Conservation (phyloP, 2,797 vertebrate genomes). For the Microctenopoma stevenorrisi region DNA sequence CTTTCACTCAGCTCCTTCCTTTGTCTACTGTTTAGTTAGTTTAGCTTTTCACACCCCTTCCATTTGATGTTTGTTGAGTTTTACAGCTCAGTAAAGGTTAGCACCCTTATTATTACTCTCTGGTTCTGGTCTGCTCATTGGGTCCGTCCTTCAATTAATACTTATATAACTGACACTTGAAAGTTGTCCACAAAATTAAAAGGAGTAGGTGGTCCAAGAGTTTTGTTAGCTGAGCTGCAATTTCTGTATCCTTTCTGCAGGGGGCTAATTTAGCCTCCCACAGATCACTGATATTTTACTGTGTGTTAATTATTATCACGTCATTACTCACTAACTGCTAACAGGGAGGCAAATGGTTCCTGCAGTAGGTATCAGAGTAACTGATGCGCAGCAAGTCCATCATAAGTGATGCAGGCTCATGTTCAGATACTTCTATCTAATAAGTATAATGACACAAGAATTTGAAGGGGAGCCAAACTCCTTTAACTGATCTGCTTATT, state of each 20-base stretch:
- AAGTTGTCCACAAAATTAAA: too few relatives aligned
- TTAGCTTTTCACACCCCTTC: too few relatives aligned
- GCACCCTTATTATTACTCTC: too few relatives aligned
- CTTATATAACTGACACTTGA: too few relatives aligned
- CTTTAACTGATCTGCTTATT: constrained; percentile 8
- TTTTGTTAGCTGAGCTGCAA: not conserved
- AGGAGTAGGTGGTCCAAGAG: not conserved
- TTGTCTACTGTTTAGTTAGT: too few relatives aligned
- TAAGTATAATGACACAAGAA: not conserved
- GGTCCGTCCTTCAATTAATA: too few relatives aligned
- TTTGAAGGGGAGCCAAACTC: not conserved
- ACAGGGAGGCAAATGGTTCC: not conserved
- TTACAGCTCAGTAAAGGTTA: too few relatives aligned
- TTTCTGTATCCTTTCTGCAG: not conserved
- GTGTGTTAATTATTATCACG: constrained; percentile 4
- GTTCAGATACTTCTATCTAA: not conserved
- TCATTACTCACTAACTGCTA: constrained; percentile 9
- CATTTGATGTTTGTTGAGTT: too few relatives aligned
- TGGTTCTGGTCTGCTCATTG: too few relatives aligned
- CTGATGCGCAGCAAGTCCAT: not conserved
- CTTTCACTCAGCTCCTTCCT: too few relatives aligned
- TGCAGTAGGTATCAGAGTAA: not conserved
- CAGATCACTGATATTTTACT: not conserved
- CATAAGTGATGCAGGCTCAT: constrained; percentile 6
- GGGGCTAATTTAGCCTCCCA: not conserved